Evolutionary conservation across 64 coral and sea anemone genomes (phyloP), one percentile per base, ranked within the genome.

Genomic region (Catalaphyllia jardinei): DNA sequence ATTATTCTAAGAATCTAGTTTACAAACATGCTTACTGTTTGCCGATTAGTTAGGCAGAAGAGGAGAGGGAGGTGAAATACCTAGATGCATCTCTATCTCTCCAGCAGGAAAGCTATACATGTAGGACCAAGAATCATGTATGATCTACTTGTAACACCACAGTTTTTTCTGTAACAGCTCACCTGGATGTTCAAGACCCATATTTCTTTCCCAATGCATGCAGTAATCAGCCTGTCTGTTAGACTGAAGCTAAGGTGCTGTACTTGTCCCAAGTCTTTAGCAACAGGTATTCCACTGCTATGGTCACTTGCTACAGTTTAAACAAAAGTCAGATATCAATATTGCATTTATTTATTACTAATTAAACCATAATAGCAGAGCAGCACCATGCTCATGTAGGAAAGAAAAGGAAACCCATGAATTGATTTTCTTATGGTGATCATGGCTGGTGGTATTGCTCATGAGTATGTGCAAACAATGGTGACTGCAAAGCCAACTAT

Each of bases 151-250:
- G 33, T 35, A 1, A 57, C 54, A 14, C 1, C 10, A 13, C 54
- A 67, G 63, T 29, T n/a, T 29, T n/a, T 27, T 69, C 65, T 69
- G 65, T 31, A 31, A 62, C 15, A 11, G 31, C 73, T 46, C 71
- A 99, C 97, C 97, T 98, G 75, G 79, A 95, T 86, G 83, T 91
- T 95, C 15, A 99, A 71, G 2, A 99, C 85, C 97, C 97, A 99
- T 20, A 99, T 79, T 80, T 99, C 97, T 67, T 93, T 99, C 5
- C 59, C 86, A 82, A 99, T 82, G 64, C 93, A 95, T 15, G 87
- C 87, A 24, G 93, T 89, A 27, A 99, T 78, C 33, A 99, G 73
- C 20, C 76, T 76, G 88, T 99, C 94, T 50, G 89, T 76, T 6
- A 49, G 85, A 73, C 90, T 99, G 35, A 93, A 99, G 50, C 90